These are phyloP conservation scores for Agrotis exclamationis DNA, from an alignment of 2,888 invertebrate genomes.

Conservation along the genomic window DNA sequence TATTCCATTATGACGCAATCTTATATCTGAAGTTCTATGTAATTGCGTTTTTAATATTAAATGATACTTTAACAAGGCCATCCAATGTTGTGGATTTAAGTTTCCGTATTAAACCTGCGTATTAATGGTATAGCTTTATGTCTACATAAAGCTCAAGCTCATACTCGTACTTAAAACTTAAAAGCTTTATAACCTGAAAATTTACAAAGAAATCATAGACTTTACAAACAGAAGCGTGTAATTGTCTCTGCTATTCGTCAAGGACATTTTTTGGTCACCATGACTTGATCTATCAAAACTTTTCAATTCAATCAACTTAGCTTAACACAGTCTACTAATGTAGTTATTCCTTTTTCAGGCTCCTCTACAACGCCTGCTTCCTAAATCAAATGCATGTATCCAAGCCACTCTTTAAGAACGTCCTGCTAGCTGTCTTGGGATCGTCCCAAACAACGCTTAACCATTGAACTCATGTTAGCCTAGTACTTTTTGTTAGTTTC, in stretches of 20 bases:
- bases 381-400: background rate
- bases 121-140: too few relatives aligned
- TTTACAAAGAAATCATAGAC: too few relatives aligned
- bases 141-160: too few relatives aligned
- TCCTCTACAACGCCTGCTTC: background rate
- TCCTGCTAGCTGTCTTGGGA: too few relatives aligned
- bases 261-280: background rate
- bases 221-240: too few relatives aligned
- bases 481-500: too few relatives aligned
- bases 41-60: background rate
- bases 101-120: background rate
- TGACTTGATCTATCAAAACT: background rate
- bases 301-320: too few relatives aligned
- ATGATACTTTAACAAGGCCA: background rate
- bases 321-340: background rate
- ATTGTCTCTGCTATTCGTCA: too few relatives aligned
- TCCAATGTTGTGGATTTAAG: background rate
- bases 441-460: too few relatives aligned
- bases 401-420: background rate
- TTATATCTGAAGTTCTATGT: background rate
- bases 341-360: background rate
- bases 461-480: too few relatives aligned
- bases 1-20: background rate
- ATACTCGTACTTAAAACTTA: too few relatives aligned
- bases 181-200: background rate